phyloP scores from a whole-genome alignment of 2,113 vertebrate species.

The Capricornis sumatraensis region DNA sequence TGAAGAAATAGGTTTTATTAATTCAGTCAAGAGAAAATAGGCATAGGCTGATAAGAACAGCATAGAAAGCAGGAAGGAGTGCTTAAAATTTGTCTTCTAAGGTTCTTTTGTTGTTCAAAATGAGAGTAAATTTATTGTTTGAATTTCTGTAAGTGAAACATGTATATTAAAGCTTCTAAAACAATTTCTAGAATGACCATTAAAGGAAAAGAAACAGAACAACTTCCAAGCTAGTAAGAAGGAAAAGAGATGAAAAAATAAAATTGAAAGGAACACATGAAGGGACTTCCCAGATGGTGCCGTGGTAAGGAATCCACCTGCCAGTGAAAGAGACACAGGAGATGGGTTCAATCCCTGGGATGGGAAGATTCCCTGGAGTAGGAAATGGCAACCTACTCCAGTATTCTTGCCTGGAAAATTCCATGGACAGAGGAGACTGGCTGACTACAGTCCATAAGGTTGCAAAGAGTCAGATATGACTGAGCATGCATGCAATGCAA shows the following conservation, averaged over 20 bases:
- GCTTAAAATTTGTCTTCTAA: neutral
- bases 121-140: neutral
- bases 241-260: conserved; percentile 20
- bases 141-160: neutral
- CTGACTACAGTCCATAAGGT: neutral
- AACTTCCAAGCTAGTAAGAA: neutral
- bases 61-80: neutral
- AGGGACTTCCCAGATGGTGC: neutral
- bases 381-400: neutral
- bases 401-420: neutral
- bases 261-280: neutral
- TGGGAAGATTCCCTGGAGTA: neutral
- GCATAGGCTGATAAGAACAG: neutral
- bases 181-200: conserved; percentile 37
- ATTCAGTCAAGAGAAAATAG: neutral
- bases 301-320: neutral
- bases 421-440: neutral
- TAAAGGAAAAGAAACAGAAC: neutral
- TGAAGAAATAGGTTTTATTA: neutral
- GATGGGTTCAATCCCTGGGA: neutral
- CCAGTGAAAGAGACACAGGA: neutral
- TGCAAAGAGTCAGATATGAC: neutral
- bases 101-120: neutral
- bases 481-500: neutral
- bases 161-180: conserved; percentile 11